These are phyloP conservation scores for Porites lobata DNA, from an alignment of 92 coral and sea anemone genomes.

Conservation along the genomic window DNA sequence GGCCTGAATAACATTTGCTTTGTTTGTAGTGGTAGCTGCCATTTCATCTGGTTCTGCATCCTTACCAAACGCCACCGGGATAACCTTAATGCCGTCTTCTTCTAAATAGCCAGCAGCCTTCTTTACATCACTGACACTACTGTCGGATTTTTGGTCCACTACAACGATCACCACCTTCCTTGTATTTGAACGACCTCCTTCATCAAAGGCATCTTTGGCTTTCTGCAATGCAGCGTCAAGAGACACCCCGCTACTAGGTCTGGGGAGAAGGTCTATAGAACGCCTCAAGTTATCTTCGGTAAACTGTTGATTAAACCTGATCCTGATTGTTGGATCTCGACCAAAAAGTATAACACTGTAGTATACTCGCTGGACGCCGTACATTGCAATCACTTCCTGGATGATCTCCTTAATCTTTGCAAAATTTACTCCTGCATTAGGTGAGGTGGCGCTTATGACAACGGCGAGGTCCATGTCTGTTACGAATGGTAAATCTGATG, in stretches of 20 bases:
- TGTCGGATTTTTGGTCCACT: constrained; percentile 66
- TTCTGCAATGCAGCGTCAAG: constrained; percentile 73
- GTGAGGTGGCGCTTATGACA: constrained; percentile 82
- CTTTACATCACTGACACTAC: constrained; percentile 50
- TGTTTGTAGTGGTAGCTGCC: constrained; percentile 67
- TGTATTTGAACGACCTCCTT: constrained; percentile 77
- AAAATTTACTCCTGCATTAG: constrained; percentile 66
- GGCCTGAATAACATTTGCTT: constrained; percentile 61
- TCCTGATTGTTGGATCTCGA: constrained; percentile 52
- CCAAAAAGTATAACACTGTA: constrained; percentile 86
- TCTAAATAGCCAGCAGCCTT: constrained; percentile 56
- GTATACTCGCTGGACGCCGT: constrained; percentile 76
- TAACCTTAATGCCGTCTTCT: constrained; percentile 64
- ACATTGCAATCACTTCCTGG: constrained; percentile 70
- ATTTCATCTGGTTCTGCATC: constrained; percentile 67
- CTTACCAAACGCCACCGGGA: constrained; percentile 81
- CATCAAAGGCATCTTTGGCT: constrained; percentile 76
- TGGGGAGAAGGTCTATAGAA: constrained; percentile 43
- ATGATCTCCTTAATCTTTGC: constrained; percentile 83
- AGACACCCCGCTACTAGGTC: constrained; percentile 62
- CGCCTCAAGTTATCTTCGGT: constrained; percentile 59
- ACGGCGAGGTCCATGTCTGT: constrained; percentile 82
- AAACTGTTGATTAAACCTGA: constrained; percentile 61
- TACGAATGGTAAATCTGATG: constrained; percentile 60
- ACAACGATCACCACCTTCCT: constrained; percentile 77